Base-by-base conservation (phyloP, 2,113 vertebrate genomes). In the Perca fluviatilis region DNA sequence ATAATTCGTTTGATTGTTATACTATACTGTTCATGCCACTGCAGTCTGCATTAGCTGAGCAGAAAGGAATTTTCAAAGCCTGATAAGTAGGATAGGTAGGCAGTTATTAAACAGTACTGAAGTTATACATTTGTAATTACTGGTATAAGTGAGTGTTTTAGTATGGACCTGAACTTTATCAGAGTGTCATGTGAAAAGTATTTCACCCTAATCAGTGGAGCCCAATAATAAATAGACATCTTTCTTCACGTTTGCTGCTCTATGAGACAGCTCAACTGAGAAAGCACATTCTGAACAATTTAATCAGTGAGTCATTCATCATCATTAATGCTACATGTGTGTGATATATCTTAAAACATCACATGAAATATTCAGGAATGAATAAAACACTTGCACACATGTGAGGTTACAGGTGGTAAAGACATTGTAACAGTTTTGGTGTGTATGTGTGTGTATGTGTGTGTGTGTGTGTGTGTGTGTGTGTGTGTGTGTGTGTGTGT, bases 341-440 rank as follows among this genome's bases (percentile, higher is more conserved):
- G 61, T 53, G 73, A 65, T 49, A 13, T 69, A 19, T 57, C 23
- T 54, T 40, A 30, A 62, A 70, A 50, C 21, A 46, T 13, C 43
- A 65, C 10, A 46, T 21, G 64, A 49, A 57, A 47, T 40, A 56
- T 50, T 25, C 65, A 49, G 46, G 36, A 46, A 61, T 30, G 62
- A 27, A 36, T 70, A 46, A 69, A 47, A n/a, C 65, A 33, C 56
- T 40, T 25, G 15, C 49, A 63, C 53, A 62, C 19, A 33, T 33
- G 27, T 54, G 43, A 62, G 14, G 68, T 76, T 10, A 33, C 92
- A 90, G 76, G 60, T 86, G 83, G 73, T 65, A 69, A 79, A 91
- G 67, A 23, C 64, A 80, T 82, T 49, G 15, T 40, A 18, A 25
- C n/a, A 25, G 40, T 40, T 30, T 80, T 58, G 46, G 47, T 53